phyloP scores from a whole-genome alignment of 1,140 invertebrate species.

The Lamellibrachia luymesi region DNA sequence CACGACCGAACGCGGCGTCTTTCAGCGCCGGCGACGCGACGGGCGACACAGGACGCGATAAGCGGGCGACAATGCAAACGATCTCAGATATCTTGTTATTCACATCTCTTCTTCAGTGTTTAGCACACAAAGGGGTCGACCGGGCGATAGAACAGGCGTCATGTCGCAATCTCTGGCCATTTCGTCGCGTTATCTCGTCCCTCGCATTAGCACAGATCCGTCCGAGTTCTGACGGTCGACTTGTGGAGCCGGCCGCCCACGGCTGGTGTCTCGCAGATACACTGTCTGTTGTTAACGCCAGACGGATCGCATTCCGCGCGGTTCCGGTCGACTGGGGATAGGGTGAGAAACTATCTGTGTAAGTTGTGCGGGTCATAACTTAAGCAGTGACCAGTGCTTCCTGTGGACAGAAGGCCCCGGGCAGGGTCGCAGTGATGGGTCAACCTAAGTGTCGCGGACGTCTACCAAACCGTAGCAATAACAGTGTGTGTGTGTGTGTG shows the following conservation, averaged over 20 bases:
- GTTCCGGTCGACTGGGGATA: too few species aligned
- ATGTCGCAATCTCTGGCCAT: neutral
- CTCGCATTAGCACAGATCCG: neutral
- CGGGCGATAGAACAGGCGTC: neutral
- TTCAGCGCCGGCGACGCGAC: neutral
- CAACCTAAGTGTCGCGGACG: too few species aligned
- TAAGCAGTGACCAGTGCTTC: too few species aligned
- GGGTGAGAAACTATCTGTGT: too few species aligned
- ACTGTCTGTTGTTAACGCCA: too few species aligned
- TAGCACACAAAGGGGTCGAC: neutral
- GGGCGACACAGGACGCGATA: neutral
- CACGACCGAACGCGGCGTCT: neutral
- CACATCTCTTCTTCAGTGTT: conserved; percentile 4
- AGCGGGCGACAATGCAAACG: neutral
- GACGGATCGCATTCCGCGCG: too few species aligned
- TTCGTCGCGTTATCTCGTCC: neutral
- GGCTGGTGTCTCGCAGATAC: too few species aligned
- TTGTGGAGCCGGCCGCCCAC: neutral
- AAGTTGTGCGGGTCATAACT: too few species aligned
- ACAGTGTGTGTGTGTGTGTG: too few species aligned
- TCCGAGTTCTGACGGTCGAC: neutral
- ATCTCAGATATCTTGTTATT: conserved; percentile 1
- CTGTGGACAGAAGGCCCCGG: too few species aligned
- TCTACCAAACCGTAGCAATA: too few species aligned
- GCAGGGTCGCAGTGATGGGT: too few species aligned